Conservation (phyloP, 2,113 vertebrate species). For the Otus sunia region DNA sequence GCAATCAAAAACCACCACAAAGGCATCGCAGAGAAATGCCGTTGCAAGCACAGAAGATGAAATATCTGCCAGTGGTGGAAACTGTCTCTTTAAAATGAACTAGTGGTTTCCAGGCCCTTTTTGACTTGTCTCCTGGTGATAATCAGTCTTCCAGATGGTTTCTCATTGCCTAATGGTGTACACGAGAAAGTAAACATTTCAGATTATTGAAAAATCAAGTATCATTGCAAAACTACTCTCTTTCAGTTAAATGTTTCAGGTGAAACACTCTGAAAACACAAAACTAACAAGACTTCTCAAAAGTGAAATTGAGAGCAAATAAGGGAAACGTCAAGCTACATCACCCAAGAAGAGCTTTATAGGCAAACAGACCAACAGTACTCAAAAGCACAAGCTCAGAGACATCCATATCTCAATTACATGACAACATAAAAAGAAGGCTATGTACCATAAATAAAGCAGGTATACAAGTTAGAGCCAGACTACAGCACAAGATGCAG, state of each 20-base stretch:
- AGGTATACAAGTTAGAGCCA: neutral
- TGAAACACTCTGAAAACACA: conserved; percentile 23
- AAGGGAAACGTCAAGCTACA: neutral
- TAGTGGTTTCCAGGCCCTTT: conserved; percentile 50
- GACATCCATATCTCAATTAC: conserved; percentile 49
- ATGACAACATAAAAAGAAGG: conserved; percentile 43
- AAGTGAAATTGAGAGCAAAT: conserved; percentile 36
- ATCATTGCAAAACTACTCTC: conserved; percentile 24
- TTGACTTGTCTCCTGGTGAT: conserved; percentile 37
- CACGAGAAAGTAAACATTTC: conserved; percentile 46
- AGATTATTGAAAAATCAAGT: conserved; percentile 56
- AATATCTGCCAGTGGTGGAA: conserved; percentile 49
- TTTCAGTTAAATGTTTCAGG: conserved; percentile 25
- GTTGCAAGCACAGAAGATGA: conserved; percentile 9
- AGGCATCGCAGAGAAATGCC: conserved; percentile 30
- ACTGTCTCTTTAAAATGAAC: conserved; percentile 52
- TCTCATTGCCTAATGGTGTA: conserved; percentile 49
- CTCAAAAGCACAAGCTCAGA: conserved; percentile 39
- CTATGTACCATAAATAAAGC: conserved; percentile 28
- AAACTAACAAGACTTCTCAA: conserved; percentile 34
- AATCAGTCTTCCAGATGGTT: conserved; percentile 63
- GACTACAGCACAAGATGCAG: conserved; percentile 22
- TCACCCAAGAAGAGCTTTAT: conserved; percentile 21
- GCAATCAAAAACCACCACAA: conserved; percentile 64
- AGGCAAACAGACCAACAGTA: conserved; percentile 45